Evolutionary conservation across 2,113 vertebrate genomes (phyloP), one percentile per base, ranked within the genome.

Genomic region (Siniperca chuatsi): DNA sequence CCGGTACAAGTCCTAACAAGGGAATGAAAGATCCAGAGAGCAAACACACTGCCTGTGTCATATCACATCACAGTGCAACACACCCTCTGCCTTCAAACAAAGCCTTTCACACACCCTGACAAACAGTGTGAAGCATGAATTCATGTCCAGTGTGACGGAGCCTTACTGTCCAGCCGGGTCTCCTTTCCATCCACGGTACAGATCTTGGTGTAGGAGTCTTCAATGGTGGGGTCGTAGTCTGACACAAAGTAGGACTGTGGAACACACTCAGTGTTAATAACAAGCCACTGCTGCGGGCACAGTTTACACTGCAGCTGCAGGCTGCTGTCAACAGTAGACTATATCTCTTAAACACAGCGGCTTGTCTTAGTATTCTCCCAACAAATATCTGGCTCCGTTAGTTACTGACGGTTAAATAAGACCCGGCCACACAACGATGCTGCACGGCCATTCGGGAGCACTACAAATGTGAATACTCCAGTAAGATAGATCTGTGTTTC

Each of bases 211-310:
- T 98, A 98, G n/a, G 97, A 98, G 89, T 98, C 97, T 85, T 98
- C 97, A 8, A 98, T 98, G 80, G 97, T 98, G 23, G 97, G 97
- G 90, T 98, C 97, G 12, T 98, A 98, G 94, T 98, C 97, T 4
- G 97, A 97, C 85, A 98, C 97, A 61, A 98, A 98, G 94, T 98
- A 98, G 8, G 97, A 98, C 97, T 98, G 94, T 20, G 40, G 85
- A 65, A 85, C 54, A 91, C 18, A 75, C 6, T 40, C 8, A 5
- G 1, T 4, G 64, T 90, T 83, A 79, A 4, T 58, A 9, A 55
- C 10, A 23, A 46, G 35, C 1, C 20, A 16, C 25, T 16, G 33
- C n/a, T 69, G 12, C 21, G 15, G 3, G 29, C 29, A 8, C 12
- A 54, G 18, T 21, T 23, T 29, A 25, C 37, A 42, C 40, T 42